Evolutionary conservation across 2,113 vertebrate species (phyloP), one percentile per base, ranked within the genome.

Genomic region (Haplochromis burtoni): DNA sequence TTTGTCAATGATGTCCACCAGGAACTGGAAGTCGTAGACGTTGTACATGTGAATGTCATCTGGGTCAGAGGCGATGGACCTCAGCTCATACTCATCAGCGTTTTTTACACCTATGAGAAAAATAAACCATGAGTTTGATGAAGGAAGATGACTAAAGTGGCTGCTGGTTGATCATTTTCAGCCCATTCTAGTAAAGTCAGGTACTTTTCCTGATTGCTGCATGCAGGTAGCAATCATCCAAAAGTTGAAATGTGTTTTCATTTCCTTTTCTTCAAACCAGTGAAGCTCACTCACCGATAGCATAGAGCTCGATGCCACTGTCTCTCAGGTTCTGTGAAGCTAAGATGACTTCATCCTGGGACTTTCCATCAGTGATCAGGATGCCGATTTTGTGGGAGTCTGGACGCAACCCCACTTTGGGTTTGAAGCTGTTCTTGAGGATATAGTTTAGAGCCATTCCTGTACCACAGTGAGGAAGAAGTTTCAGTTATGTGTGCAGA

Each of bases 301-400:
- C 98, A 84, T 98, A 99, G 26, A 99, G 96, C 93, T 99, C 98
- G 13, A 99, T 97, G 83, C 93, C 96, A 8, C 95, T 95, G 63
- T 97, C 96, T 79, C 96, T 96, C 87, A 99, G 96, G 7, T 81
- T 97, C 95, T 97, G 97, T 2, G 99, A 99, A 86, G 93, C 98
- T 5, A 17, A 12, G 2, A 97, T 85, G 10, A 99, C 97, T 4
- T 99, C 99, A 79, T 99, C 99, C 92, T 99, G 99, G 4, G 99
- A 99, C 88, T 99, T 99, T 76, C 99, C 98, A 53, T 99, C 99
- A 2, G 98, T 99, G 91, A 99, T 97, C 49, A 99, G 97, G 66
- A 99, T 95, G 7, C 98, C 98, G 8, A 99, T 99, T 92, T 98
- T 99, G 31, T 97, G 97, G 47, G 98, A 91, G 40, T 97, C 96